Evolutionary conservation across 2,113 vertebrate species (phyloP).

Genomic region (Ciconia maguari): DNA sequence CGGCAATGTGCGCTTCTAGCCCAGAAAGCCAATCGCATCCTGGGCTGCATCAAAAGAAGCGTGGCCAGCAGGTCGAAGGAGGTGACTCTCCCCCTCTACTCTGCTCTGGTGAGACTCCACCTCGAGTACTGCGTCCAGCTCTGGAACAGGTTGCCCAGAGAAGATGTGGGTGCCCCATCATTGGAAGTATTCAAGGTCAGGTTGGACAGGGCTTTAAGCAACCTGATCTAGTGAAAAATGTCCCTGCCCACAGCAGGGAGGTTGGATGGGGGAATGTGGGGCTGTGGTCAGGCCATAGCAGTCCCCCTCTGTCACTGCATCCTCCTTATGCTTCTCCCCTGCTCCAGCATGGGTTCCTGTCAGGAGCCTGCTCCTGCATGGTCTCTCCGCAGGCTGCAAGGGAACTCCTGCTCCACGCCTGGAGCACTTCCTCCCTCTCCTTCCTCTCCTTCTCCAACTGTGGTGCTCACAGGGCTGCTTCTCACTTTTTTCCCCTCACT

Average conservation of each 20-base stretch:
- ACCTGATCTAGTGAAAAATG: neutral
- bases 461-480: neutral
- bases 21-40: neutral
- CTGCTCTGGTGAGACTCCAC: neutral
- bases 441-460: neutral
- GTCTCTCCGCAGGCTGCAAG: neutral
- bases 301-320: neutral
- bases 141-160: neutral
- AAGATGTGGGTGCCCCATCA: neutral
- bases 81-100: neutral
- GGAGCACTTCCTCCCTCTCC: neutral
- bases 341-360: neutral
- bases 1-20: neutral
- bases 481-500: neutral
- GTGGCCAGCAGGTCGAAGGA: neutral
- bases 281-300: neutral
- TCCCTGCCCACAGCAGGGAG: accelerated
- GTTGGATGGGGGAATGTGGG: neutral
- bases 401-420: neutral
- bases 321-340: neutral
- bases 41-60: neutral
- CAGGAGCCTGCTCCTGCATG: neutral
- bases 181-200: neutral
- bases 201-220: neutral
- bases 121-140: neutral